Percentiles rank a stretch among this genome's conserved stretches.
phyloP scores from a whole-genome alignment of 1,140 invertebrate genomes.

The Glomeris maerens region DNA sequence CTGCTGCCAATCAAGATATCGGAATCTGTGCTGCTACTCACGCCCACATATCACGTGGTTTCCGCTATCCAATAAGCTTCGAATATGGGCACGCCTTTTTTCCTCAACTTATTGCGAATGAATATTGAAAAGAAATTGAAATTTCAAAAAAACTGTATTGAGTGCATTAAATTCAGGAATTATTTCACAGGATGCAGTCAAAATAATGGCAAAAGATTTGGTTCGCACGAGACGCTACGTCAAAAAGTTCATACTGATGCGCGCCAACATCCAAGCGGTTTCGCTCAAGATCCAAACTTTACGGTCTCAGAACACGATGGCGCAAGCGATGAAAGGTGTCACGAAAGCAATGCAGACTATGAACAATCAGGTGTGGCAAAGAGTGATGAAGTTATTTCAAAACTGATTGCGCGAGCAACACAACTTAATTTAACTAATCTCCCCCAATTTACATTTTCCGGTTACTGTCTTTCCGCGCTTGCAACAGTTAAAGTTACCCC shows the following conservation, averaged over 20 bases:
- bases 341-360: conserved; percentile 96
- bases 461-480: conserved; percentile 25
- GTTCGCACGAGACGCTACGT: conserved; percentile 87
- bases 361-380: conserved; percentile 81
- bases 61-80: too few relatives aligned
- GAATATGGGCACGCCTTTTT: too few relatives aligned
- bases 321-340: conserved; percentile 97
- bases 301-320: conserved; percentile 98
- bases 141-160: too few relatives aligned
- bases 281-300: conserved; percentile 96
- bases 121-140: too few relatives aligned
- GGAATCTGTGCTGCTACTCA: too few relatives aligned
- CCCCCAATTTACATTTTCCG: conserved; percentile 7
- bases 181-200: conserved; percentile 96
- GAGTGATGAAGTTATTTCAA: too few relatives aligned
- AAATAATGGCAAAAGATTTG: conserved; percentile 99
- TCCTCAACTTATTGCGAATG: too few relatives aligned
- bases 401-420: conserved; percentile 9
- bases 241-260: conserved; percentile 99
- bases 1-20: too few relatives aligned
- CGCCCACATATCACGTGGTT: too few relatives aligned
- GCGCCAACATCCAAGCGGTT: conserved; percentile 98
- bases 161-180: too few relatives aligned
- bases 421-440: not conserved
- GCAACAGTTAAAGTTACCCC: conserved; percentile 92